Conservation (phyloP, 2,888 invertebrate genomes). For the Ochropacha duplaris region DNA sequence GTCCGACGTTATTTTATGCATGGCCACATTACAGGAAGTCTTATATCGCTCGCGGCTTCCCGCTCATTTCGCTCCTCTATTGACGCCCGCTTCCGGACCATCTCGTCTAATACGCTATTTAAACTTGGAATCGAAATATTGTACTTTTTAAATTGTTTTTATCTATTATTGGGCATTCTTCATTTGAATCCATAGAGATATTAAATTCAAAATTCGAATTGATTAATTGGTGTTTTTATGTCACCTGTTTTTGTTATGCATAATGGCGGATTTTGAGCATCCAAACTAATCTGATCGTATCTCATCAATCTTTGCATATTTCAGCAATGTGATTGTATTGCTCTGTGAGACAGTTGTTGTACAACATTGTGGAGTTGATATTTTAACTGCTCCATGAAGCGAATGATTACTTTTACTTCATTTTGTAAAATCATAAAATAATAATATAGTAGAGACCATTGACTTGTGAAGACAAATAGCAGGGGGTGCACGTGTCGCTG, state of each 20-base stretch:
- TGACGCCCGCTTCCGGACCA: constrained; percentile 6
- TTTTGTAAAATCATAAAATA: not conserved
- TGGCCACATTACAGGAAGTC: constrained; percentile 2
- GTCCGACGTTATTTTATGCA: not conserved
- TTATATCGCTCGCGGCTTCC: constrained; percentile 7
- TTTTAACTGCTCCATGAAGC: not conserved
- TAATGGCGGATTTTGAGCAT: not conserved
- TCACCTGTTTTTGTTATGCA: not conserved
- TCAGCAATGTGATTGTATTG: not conserved
- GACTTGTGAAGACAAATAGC: not conserved
- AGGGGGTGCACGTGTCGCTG: constrained; percentile 1
- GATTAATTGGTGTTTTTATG: too few relatives aligned
- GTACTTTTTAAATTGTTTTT: not conserved
- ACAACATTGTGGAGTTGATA: not conserved
- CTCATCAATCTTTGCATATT: not conserved
- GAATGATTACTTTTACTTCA: not conserved
- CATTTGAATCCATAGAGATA: not conserved
- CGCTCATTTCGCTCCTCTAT: constrained; percentile 8
- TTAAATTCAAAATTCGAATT: too few relatives aligned
- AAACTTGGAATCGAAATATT: not conserved
- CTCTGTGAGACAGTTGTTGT: not conserved
- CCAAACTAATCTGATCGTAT: not conserved
- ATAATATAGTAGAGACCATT: not conserved
- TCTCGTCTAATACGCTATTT: not conserved
- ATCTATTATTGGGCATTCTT: not conserved